Evolutionary conservation across 2,797 vertebrate species (phyloP), one percentile per base, ranked within the genome.

Genomic region (Nothura maculosa): DNA sequence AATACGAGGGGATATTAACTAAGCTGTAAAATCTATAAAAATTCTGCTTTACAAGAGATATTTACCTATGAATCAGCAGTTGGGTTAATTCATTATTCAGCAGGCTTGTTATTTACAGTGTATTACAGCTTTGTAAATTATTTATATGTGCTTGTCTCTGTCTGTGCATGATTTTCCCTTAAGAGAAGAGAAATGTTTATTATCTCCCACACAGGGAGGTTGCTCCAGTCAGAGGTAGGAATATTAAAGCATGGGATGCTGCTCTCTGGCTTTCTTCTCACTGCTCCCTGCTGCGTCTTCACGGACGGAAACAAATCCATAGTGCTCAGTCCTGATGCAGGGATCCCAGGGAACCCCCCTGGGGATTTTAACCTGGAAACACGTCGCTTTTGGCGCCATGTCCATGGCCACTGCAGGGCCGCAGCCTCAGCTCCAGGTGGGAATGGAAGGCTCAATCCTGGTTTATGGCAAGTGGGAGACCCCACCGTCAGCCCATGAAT

Each of bases 41-140:
- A 93, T 82, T 96, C 95, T 96, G 92, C 97, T 97, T 98, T 96
- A 97, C 96, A 97, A 96, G 97, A 97, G 95, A 97, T 96, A 98
- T 97, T 97, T 97, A 97, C 97, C 96, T 98, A 97, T 97, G 97
- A 98, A 97, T 98, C 97, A 98, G 97, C 97, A 98, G 96, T 97
- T 97, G 96, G 94, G 94, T 97, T 98, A 98, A 98, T 98, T 98
- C 96, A 98, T 98, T 98, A 98, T 98, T 98, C 97, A 98, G 96
- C 9, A 97, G 96, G 92, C 92, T 97, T 97, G 96, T 98, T 98
- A 98, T 98, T 98, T 98, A 98, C 97, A 97, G 94, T 97, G 93
- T 97, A 97, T 97, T 98, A 98, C 96, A 96, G 93, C 97, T 97
- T 98, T 96, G 98, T 98, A 98, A 98, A 98, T 98, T 98, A 98